Evolutionary conservation across 2,113 vertebrate species (phyloP).

Genomic region (Boulengeromyrus knoepffleri): DNA sequence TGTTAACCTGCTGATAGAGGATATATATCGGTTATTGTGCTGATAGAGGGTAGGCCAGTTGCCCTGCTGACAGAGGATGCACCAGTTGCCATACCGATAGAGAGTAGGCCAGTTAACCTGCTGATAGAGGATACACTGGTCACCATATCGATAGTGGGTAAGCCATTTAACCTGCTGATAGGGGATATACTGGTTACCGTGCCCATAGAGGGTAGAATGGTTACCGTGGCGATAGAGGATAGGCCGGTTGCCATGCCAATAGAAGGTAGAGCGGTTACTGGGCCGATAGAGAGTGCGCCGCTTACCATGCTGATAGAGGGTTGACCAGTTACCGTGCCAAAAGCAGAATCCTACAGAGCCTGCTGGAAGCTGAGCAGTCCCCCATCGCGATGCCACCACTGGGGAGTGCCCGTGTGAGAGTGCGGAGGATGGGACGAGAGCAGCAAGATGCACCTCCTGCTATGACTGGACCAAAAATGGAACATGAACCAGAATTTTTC

Average conservation of each 20-base stretch:
- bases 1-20: neutral
- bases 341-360: neutral
- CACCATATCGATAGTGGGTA: neutral
- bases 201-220: too few species aligned
- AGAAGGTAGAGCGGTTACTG: neutral
- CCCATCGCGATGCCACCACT: neutral
- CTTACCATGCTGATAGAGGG: neutral
- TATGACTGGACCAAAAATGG: neutral
- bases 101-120: neutral
- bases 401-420: neutral
- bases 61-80: neutral
- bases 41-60: neutral
- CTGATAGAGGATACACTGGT: neutral
- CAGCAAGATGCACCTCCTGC: neutral
- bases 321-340: neutral
- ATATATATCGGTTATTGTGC: neutral
- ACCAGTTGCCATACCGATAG: neutral
- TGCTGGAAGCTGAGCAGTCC: neutral
- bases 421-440: neutral
- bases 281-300: neutral
- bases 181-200: too few species aligned
- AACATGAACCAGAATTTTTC: neutral
- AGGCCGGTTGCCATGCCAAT: neutral
- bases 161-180: neutral
- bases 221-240: neutral